These are phyloP conservation scores for Planococcus citri DNA, from an alignment of 1,140 invertebrate genomes.

Conservation along the genomic window DNA sequence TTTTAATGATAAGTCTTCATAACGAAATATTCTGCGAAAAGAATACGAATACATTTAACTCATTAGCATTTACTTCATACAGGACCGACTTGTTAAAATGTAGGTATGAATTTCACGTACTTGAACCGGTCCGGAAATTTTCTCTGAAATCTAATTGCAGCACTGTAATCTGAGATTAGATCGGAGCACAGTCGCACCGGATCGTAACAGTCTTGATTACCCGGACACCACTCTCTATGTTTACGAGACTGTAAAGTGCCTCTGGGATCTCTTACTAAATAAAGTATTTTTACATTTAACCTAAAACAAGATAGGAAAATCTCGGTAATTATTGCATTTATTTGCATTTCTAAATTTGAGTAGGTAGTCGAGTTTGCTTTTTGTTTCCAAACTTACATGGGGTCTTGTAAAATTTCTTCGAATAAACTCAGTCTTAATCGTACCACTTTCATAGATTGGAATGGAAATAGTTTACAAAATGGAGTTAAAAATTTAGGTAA, in stretches of 20 bases:
- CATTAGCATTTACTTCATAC: background rate
- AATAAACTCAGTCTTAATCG: slow-evolving; percentile 56
- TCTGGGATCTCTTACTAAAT: slow-evolving; percentile 70
- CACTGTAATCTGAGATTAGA: slow-evolving; percentile 65
- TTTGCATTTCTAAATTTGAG: slow-evolving; percentile 13
- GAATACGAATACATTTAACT: slow-evolving; percentile 21
- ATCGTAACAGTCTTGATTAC: slow-evolving; percentile 66
- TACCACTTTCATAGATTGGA: slow-evolving; percentile 77
- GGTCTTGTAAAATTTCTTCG: slow-evolving; percentile 54
- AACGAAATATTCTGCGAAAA: slow-evolving; percentile 56
- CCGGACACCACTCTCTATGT: slow-evolving; percentile 71
- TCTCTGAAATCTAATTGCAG: slow-evolving; percentile 51
- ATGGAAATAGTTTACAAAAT: slow-evolving; percentile 71
- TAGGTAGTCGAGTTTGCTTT: background rate
- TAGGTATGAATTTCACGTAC: slow-evolving; percentile 35
- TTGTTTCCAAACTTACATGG: slow-evolving; percentile 41
- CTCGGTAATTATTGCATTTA: no score
- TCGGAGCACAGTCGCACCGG: slow-evolving; percentile 62
- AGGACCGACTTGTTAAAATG: background rate
- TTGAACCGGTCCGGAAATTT: slow-evolving; percentile 57
- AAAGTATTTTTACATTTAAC: slow-evolving; percentile 58
- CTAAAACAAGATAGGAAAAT: slow-evolving; percentile 37
- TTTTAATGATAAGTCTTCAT: slow-evolving; percentile 70
- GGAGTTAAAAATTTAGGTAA: slow-evolving; percentile 56
- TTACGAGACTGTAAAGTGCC: slow-evolving; percentile 73